Percentiles rank a stretch among this genome's conserved stretches.
phyloP scores from a whole-genome alignment of 2,113 vertebrate genomes.

The Onychostoma macrolepis region DNA sequence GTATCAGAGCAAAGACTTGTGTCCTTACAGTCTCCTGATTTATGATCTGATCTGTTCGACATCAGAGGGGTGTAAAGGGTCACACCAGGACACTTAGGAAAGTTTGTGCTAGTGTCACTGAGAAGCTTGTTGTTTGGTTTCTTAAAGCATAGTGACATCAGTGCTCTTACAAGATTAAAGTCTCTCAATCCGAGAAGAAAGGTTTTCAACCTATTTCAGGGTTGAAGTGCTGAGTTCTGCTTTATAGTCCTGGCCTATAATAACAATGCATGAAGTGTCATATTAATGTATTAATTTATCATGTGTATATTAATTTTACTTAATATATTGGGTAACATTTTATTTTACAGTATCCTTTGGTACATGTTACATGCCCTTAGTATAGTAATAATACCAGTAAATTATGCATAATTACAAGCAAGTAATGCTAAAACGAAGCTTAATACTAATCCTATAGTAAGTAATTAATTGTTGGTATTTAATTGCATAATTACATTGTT shows the following conservation, averaged over 20 bases:
- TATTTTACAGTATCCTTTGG: not conserved
- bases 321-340: not conserved
- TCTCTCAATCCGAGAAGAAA: not conserved
- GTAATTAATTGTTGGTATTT: no score
- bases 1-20: no score
- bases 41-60: not conserved
- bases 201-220: not conserved
- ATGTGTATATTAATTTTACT: not conserved
- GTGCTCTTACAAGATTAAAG: constrained; percentile 17
- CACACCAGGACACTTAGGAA: not conserved
- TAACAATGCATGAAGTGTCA: not conserved
- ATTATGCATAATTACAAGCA: not conserved
- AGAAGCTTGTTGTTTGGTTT: not conserved
- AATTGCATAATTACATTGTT: not conserved
- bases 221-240: not conserved
- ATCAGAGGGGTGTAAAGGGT: not conserved
- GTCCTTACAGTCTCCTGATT: not conserved
- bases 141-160: not conserved
- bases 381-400: not conserved
- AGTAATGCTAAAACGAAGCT: not conserved
- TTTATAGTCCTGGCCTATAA: not conserved
- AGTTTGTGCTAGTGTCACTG: not conserved
- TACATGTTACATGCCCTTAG: not conserved
- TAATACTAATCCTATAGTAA: not conserved
- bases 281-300: not conserved